These are phyloP conservation scores for Aldrovandia affinis DNA, from an alignment of 2,797 vertebrate species.

Conservation along the genomic window DNA sequence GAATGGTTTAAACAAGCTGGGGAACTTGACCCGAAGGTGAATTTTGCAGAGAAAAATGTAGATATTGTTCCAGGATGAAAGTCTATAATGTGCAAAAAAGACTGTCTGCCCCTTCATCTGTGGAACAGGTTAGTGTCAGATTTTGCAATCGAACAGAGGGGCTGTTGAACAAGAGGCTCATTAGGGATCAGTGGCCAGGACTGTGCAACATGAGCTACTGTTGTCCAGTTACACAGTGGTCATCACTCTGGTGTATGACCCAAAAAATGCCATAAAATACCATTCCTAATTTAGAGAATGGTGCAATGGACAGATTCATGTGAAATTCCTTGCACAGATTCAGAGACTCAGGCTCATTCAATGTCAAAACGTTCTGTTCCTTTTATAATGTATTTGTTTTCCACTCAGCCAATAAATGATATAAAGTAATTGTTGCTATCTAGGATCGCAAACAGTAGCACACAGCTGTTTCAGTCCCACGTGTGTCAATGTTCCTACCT, in stretches of 20 bases:
- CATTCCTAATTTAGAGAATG: constrained; percentile 31
- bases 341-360: background rate
- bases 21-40: constrained; percentile 53
- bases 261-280: constrained; percentile 12
- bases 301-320: background rate
- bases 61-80: constrained; percentile 47
- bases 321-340: constrained; percentile 25
- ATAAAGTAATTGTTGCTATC: background rate
- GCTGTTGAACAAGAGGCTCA: constrained; percentile 49
- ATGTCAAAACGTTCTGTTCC: background rate
- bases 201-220: constrained; percentile 23
- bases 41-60: constrained; percentile 54
- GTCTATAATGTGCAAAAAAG: constrained; percentile 46
- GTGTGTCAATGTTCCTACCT: background rate
- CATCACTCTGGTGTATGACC: background rate
- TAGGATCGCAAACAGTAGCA: background rate
- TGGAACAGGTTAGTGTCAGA: constrained; percentile 54
- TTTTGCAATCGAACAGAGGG: constrained; percentile 50
- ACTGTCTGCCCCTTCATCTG: constrained; percentile 55
- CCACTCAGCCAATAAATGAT: constrained; percentile 3
- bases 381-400: background rate
- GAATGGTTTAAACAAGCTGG: constrained; percentile 35
- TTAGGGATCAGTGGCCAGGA: constrained; percentile 45
- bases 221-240: constrained; percentile 19
- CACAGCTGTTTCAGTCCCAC: constrained; percentile 2